Evolutionary conservation across 2,797 vertebrate genomes (phyloP), one percentile per base, ranked within the genome.

Genomic region (Hypotaenidia okinawae): DNA sequence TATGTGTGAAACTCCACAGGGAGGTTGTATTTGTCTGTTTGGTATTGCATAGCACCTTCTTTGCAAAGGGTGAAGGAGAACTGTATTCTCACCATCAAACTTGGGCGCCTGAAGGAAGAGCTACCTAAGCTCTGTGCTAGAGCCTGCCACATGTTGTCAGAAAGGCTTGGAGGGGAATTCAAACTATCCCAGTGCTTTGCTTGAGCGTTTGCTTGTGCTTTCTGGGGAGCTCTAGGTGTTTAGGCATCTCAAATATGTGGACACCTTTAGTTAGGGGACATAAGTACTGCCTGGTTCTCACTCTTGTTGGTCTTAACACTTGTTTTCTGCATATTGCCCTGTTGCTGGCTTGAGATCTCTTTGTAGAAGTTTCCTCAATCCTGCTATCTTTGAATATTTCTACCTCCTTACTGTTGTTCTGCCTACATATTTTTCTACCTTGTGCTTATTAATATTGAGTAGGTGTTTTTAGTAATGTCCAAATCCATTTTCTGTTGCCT

Each of bases 271-370:
- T 37, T 14, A 59, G 30, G 35, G 70, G n/a, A 43, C 52, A 0
- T 0, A 43, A 64, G 41, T 67, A 55, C 57, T 33, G 8, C 33
- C n/a, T 77, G 5, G 3, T 86, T 86, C 33, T 84, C 0, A 0
- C 5, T 74, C 41, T 17, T 70, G 14, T 69, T 30, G 10, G 28
- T 83, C 16, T 1, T n/a, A 58, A 33, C 39, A 3, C 3, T 59
- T 27, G 18, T 64, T 69, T 84, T 63, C 47, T n/a, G 43, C 32
- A 33, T 78, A 52, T 73, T 55, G 54, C 24, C 22, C 27, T 27
- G 22, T 47, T 93, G 28, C 62, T 49, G 77, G 37, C 15, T 8
- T 69, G 77, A 59, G 35, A 49, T 52, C 13, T 89, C 23, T 70
- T 35, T 86, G 72, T 73, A 37, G 11, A 55, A 55, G 15, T 76